Conservation (phyloP, 2,888 invertebrate species). For the Lepas anatifera region DNA sequence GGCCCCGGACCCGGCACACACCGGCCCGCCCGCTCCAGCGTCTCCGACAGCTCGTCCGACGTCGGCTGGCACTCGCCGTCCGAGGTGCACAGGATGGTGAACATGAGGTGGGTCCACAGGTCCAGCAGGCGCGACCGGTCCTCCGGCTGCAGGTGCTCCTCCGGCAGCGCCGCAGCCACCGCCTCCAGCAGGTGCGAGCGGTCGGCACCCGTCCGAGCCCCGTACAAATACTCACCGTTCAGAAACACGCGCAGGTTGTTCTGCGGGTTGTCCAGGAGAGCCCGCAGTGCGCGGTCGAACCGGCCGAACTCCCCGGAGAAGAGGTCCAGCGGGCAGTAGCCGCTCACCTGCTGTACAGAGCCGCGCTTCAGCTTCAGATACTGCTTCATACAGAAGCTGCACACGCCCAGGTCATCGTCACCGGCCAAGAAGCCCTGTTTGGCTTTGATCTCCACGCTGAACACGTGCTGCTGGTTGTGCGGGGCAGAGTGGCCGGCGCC, state of each 20-base stretch:
- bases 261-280: slow-evolving; percentile 25
- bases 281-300: slow-evolving; percentile 22
- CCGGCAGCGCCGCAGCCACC: not conserved
- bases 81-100: not conserved
- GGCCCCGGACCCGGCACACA: not conserved
- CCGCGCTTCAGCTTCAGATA: slow-evolving; percentile 33
- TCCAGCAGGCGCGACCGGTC: not conserved
- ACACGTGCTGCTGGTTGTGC: not conserved
- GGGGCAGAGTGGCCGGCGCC: not conserved
- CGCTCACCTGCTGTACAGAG: slow-evolving; percentile 34
- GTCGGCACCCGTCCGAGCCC: not conserved
- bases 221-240: slow-evolving; percentile 23
- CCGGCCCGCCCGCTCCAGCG: not conserved
- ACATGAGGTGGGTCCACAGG: not conserved
- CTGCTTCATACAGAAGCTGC: slow-evolving; percentile 15
- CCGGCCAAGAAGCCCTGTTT: slow-evolving; percentile 32
- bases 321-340: slow-evolving; percentile 38
- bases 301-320: slow-evolving; percentile 33
- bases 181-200: not conserved
- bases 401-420: slow-evolving; percentile 2
- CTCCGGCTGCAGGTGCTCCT: not conserved
- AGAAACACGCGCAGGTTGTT: slow-evolving; percentile 27
- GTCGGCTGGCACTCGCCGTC: not conserved
- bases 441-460: slow-evolving; percentile 32
- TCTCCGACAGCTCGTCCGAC: not conserved